phyloP scores from a whole-genome alignment of 1,140 invertebrate species.

The Popillia japonica region DNA sequence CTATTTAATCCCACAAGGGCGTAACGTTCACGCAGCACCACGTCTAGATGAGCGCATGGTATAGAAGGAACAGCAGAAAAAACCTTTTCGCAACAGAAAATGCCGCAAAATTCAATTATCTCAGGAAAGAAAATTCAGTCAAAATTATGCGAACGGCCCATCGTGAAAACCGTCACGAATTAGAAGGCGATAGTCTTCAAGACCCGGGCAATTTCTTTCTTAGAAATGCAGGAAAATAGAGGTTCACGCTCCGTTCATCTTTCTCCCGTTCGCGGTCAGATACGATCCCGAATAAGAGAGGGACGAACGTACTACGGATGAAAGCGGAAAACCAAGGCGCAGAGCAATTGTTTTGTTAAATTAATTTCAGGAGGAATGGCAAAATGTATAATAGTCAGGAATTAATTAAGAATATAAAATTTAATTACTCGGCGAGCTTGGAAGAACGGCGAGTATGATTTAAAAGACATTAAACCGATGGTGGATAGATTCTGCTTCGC shows the following conservation, averaged over 20 bases:
- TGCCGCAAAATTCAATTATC: constrained; percentile 7
- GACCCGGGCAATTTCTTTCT: background rate
- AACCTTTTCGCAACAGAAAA: background rate
- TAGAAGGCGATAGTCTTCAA: background rate
- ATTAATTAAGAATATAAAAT: constrained; percentile 9
- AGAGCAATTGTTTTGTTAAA: constrained; percentile 7
- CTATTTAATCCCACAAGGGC: background rate
- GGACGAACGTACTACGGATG: background rate
- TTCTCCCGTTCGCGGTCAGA: background rate
- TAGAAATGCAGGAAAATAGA: background rate
- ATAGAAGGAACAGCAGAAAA: too few species aligned
- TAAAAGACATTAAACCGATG: background rate
- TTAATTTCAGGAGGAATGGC: background rate
- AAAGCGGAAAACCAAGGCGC: background rate
- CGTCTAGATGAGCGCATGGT: too few species aligned
- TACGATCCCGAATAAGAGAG: background rate
- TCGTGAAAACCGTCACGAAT: background rate
- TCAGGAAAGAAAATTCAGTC: constrained; percentile 1
- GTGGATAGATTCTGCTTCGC: background rate
- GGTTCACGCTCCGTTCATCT: background rate
- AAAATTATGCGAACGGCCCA: background rate
- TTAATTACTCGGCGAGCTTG: background rate
- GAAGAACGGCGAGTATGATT: background rate
- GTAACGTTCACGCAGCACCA: too few species aligned
- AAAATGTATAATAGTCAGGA: background rate